Percentiles rank a stretch among this genome's conserved stretches.
Evolutionary conservation across 2,888 invertebrate species (phyloP).

Genomic region (Andrena chrysosceles): DNA sequence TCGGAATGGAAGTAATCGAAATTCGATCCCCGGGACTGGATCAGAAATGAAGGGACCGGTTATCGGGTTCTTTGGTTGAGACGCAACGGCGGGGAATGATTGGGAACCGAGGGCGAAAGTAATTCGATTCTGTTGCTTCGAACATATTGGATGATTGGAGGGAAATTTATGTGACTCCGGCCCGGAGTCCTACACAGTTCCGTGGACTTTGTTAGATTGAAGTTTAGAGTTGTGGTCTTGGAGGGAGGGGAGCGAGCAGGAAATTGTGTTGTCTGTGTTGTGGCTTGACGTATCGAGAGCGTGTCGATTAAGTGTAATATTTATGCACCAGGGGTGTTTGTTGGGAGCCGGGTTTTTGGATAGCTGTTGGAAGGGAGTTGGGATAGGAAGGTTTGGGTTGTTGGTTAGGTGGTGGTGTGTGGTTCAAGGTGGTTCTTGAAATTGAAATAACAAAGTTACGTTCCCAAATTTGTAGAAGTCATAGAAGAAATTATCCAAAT

Average conservation of each 20-base stretch:
- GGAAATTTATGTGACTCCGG: conserved; percentile 55
- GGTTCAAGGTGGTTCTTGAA: too few relatives aligned
- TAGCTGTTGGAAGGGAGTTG: too few relatives aligned
- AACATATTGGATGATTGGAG: conserved; percentile 61
- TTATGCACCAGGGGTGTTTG: too few relatives aligned
- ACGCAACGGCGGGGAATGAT: conserved; percentile 44
- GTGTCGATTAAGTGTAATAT: too few relatives aligned
- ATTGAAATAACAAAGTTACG: too few relatives aligned
- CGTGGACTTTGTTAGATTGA: conserved; percentile 21
- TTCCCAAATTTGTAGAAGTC: too few relatives aligned
- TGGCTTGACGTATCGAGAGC: too few relatives aligned
- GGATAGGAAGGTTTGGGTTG: too few relatives aligned
- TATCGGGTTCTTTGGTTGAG: conserved; percentile 50
- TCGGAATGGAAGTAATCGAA: conserved; percentile 52
- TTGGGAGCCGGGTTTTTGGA: too few relatives aligned
- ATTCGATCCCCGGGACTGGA: conserved; percentile 46
- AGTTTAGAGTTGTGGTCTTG: conserved; percentile 16
- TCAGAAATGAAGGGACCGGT: conserved; percentile 50
- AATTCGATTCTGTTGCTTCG: conserved; percentile 57
- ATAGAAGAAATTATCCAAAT: too few relatives aligned
- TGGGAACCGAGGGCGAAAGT: conserved; percentile 50
- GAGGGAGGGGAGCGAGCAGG: too few relatives aligned
- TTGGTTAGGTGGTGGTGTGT: too few relatives aligned
- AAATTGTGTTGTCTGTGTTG: not conserved
- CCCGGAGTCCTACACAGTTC: not conserved